Base-by-base conservation (phyloP, 2,113 vertebrate species). In the Menidia beryllina region DNA sequence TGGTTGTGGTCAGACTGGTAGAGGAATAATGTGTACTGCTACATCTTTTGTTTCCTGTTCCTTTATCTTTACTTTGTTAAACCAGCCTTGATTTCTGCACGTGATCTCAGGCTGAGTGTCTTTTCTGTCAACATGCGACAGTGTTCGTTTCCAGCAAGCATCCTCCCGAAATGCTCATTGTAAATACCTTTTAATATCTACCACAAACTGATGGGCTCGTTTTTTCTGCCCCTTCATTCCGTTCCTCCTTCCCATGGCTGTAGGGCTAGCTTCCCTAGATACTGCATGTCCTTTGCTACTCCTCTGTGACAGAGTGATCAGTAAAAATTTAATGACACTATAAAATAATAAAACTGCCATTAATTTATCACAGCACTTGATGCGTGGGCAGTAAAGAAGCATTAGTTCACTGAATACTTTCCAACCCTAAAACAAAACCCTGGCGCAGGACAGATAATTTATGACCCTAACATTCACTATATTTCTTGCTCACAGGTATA, bases 281-380 rank as follows among this genome's bases (percentile, higher is more conserved):
- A 91, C 93, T 93, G 94, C 93, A 89, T 93, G 88, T 95, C 91
- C 96, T 97, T 95, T 96, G 96, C 95, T 95, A 94, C 96, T 94
- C 93, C 92, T 93, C 93, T 95, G 95, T 96, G 94, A 95, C 95
- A 92, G 94, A 97, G 95, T 97, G 96, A 98, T 98, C 96, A 97
- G 96, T 98, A 97, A 97, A 98, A 98, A 96, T 97, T 98, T 98
- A 96, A 99, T 96, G 97, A 97, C 93, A 96, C 96, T 95, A 98
- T 98, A 98, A 98, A 98, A 97, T 96, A 97, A 97, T 97, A 96
- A 98, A 99, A 97, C 96, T 95, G 96, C 93, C 95, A 96, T 97
- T 98, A 97, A 98, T 98, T 99, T 97, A 96, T 96, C 95, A 94
- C 94, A 92, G 95, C 94, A 95, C 95, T 96, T 94, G 93, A 96